Evolutionary conservation across 2,888 invertebrate species (phyloP), one percentile per base, ranked within the genome.

Genomic region (Platycheirus albimanus): DNA sequence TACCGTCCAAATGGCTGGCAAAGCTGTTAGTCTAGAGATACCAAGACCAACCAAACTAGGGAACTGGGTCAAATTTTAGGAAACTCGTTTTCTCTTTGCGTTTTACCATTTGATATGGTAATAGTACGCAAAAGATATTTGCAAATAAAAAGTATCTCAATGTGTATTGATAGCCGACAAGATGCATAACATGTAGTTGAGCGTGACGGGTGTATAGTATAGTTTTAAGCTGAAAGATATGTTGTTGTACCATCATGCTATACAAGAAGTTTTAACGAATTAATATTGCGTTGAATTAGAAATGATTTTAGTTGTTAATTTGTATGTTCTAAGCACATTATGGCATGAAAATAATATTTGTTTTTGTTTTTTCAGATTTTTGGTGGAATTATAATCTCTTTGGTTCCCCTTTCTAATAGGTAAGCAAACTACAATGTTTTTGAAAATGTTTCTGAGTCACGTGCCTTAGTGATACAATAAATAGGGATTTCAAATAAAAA

Each of bases 61-160:
- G 87, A 90, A 90, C 86, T 89, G 87, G 89, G 90, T 89, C 90
- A 89, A 87, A 88, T 87, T 88, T 90, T 89, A 88, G 88, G 88
- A 89, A 89, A 90, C 89, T 87, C 79, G 89, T 89, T 89, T 88
- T 85, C 88, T 88, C 88, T 88, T 88, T 87, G 86, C 87, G 86
- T 88, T 88, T 78, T 69, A 63, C 87, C 86, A 88, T 79, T 70
- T 58, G 81, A 83, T 83, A 85, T 85, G 81, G 74, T 83, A 85
- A 85, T 77, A 69, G 72, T 69, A 85, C 38, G 72, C 83, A 49
- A 78, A 83, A 69, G 83, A 78, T 83, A 78, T 69, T n/a, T 58
- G 58, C 58, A 83, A 83, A 72, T 66, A 76, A 81, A 76, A 71
- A 63, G 58, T 71, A 63, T 52, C 49, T 51, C 52, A 54, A 70